Evolutionary conservation across 2,888 invertebrate species (phyloP), one percentile per base, ranked within the genome.

Genomic region (Parascotia fuliginaria): DNA sequence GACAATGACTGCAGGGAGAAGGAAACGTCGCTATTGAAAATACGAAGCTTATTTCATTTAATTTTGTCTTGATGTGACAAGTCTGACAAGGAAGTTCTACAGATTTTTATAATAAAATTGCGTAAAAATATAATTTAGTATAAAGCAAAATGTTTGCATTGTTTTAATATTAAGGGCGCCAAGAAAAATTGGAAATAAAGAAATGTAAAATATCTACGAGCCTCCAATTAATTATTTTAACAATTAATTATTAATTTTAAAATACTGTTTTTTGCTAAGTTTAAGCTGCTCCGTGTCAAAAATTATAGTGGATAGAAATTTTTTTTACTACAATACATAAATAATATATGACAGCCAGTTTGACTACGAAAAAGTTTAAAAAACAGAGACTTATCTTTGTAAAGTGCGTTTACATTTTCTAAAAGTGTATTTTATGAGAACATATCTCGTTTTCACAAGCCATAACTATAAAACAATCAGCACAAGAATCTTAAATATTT

Each of bases 1-100:
- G 83, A 83, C 87, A 87, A 88, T 87, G 83, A 83, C 79, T 83
- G 72, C 71, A 73, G 75, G 77, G 75, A 70, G 77, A 67, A 74
- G 67, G 66, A 83, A 80, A 82, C 70, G 76, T 73, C 70, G 75
- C 77, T 81, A 83, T 86, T 83, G 82, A 81, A 83, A 83, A 84
- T 80, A 71, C 77, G 77, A 76, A 71, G 77, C 81, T 82, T 84
- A 79, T 87, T 84, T 80, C 75, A 75, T 87, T 81, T 79, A 76
- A 81, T 80, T 80, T 66, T 69, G 73, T 75, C 69, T 62, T 72
- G 68, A 71, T 71, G 64, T 60, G 66, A 68, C 65, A 60, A 65
- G 46, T 59, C 56, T 72, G 73, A 73, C 72, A 71, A 67, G 57
- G 60, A 60, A 51, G 65, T 61, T 66, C 54, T 48, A 62, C 59